Percentiles rank a stretch among this genome's conserved stretches.
phyloP scores from a whole-genome alignment of 2,888 invertebrate species.

The Arctia plantaginis region DNA sequence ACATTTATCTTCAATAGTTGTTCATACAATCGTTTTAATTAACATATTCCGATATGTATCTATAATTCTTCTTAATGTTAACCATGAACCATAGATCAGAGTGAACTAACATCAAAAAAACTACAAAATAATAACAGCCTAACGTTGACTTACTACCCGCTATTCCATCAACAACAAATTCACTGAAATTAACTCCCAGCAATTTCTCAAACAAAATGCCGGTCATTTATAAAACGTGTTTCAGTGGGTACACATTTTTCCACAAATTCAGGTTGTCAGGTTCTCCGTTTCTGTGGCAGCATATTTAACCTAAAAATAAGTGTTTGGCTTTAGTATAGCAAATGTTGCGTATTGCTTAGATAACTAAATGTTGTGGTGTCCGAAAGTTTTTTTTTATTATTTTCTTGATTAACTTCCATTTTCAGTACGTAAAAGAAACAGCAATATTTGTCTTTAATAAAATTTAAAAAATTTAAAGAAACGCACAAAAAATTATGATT shows the following conservation, averaged over 20 bases:
- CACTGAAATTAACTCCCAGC: conserved; percentile 1
- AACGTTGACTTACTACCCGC: background rate
- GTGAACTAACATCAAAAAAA: background rate
- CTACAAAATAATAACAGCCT: background rate
- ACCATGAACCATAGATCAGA: background rate
- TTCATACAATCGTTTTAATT: too few relatives aligned
- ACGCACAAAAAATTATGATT: too few relatives aligned
- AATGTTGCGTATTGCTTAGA: background rate
- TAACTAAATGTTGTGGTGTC: too few relatives aligned
- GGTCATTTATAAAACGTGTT: conserved; percentile 19
- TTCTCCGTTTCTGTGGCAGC: background rate
- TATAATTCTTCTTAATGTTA: background rate
- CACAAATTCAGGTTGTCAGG: conserved; percentile 3
- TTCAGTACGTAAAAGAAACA: too few relatives aligned
- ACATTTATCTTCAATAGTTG: too few relatives aligned
- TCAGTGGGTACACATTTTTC: conserved; percentile 15
- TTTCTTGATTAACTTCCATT: too few relatives aligned
- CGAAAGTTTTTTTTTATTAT: too few relatives aligned
- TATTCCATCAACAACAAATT: conserved; percentile 11
- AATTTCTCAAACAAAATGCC: conserved; percentile 6
- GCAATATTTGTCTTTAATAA: too few relatives aligned
- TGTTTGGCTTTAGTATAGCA: background rate
- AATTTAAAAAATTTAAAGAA: too few relatives aligned
- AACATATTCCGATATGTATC: too few relatives aligned
- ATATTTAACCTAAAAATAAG: conserved; percentile 6